phyloP scores from a whole-genome alignment of 2,888 invertebrate species.

The Lamellibrachia columna region DNA sequence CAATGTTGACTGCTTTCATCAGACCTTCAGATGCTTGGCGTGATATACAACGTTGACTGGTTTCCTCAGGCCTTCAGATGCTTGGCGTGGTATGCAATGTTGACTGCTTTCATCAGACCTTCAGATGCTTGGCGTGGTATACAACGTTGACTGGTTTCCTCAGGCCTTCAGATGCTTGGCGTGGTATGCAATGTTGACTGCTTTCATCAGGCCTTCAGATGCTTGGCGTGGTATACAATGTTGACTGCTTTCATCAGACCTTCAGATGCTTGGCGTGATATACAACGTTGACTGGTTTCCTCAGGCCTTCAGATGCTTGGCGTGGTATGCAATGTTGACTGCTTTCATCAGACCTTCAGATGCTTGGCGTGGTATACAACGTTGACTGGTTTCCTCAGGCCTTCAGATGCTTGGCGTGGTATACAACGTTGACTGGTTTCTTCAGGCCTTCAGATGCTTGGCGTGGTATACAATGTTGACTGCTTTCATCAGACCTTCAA shows the following conservation, averaged over 20 bases:
- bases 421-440: neutral
- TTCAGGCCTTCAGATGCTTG: neutral
- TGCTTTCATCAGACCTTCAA: conserved; percentile 63
- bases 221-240: no score
- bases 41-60: neutral
- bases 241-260: conserved; percentile 1
- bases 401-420: neutral
- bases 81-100: neutral
- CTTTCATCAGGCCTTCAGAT: neutral
- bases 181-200: conserved; percentile 81
- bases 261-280: conserved; percentile 79
- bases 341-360: conserved; percentile 64
- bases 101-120: conserved; percentile 24
- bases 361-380: conserved; percentile 86
- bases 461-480: neutral
- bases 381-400: conserved; percentile 62
- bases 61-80: neutral
- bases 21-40: neutral
- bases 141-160: conserved; percentile 71
- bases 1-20: conserved; percentile 70
- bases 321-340: conserved; percentile 83
- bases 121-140: conserved; percentile 84
- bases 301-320: conserved; percentile 73
- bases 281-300: no score
- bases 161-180: conserved; percentile 73